Evolutionary conservation across 92 coral and sea anemone species (phyloP).

Genomic region (Pocillopora grandis): DNA sequence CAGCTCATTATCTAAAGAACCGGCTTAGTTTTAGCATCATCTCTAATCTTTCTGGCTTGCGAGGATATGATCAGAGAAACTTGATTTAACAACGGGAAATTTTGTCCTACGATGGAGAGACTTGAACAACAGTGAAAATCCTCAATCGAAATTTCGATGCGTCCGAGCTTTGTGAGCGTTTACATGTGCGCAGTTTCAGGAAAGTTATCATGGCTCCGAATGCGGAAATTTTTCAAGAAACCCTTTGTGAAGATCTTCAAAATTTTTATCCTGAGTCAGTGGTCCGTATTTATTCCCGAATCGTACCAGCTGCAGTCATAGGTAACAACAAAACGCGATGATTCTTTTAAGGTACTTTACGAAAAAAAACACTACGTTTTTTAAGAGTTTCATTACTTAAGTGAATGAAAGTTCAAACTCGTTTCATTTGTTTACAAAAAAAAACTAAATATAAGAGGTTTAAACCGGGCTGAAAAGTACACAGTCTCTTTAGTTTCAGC

Average conservation of each 20-base stretch:
- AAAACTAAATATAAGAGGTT: not conserved
- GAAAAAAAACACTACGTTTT: slow-evolving; percentile 9
- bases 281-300: not conserved
- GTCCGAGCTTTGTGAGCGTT: too few species aligned
- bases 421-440: slow-evolving; percentile 9
- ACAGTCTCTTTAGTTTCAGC: not conserved
- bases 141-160: too few species aligned
- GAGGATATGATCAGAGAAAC: not conserved
- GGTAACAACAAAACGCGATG: slow-evolving; percentile 31
- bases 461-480: not conserved
- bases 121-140: not conserved
- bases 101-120: not conserved
- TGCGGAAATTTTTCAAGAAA: too few species aligned
- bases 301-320: slow-evolving; percentile 10
- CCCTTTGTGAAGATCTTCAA: too few species aligned
- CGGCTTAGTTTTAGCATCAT: not conserved
- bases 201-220: too few species aligned
- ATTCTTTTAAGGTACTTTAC: slow-evolving; percentile 20
- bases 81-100: not conserved
- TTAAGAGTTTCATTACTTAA: slow-evolving; percentile 9
- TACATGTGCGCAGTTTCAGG: too few species aligned
- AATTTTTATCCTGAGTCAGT: too few species aligned
- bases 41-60: not conserved
- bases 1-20: not conserved
- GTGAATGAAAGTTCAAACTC: slow-evolving; percentile 1